A percentile compares a stretch with the other conserved stretches of the same genome.
Conservation (phyloP, 1,140 invertebrate genomes). For the Caenorhabditis tropicalis region DNA sequence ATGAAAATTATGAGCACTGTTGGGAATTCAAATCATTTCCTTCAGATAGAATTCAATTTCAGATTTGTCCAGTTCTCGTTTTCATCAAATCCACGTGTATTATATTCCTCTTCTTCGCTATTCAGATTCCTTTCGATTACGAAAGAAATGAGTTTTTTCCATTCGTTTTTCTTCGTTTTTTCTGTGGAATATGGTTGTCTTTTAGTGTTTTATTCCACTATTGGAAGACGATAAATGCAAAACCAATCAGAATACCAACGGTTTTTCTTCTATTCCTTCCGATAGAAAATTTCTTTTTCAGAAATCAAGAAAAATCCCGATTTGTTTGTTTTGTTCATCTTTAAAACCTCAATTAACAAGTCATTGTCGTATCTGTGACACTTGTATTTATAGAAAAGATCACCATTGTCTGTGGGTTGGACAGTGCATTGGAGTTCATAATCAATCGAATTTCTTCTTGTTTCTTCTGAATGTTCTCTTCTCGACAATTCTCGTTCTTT, state of each 20-base stretch:
- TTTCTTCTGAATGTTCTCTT: neutral
- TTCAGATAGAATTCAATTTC: neutral
- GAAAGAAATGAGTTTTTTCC: neutral
- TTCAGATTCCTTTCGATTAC: slow-evolving; percentile 6
- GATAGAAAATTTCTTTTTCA: neutral
- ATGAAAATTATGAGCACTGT: neutral
- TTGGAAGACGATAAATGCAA: neutral
- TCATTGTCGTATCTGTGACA: neutral
- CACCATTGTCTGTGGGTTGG: slow-evolving; percentile 6
- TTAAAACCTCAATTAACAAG: neutral
- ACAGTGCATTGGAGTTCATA: slow-evolving; percentile 18
- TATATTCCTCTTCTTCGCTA: neutral
- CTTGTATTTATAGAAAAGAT: neutral
- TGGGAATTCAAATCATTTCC: neutral
- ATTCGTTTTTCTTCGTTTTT: neutral
- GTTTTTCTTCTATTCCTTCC: neutral
- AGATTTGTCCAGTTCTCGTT: neutral
- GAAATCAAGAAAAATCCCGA: neutral
- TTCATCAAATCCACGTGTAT: neutral
- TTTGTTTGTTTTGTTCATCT: neutral
- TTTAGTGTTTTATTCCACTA: neutral
- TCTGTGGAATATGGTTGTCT: neutral
- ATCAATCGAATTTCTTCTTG: neutral
- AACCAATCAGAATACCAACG: neutral
- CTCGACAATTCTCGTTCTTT: neutral